phyloP scores from a whole-genome alignment of 2,888 invertebrate genomes.

The Neoascia interrupta region DNA sequence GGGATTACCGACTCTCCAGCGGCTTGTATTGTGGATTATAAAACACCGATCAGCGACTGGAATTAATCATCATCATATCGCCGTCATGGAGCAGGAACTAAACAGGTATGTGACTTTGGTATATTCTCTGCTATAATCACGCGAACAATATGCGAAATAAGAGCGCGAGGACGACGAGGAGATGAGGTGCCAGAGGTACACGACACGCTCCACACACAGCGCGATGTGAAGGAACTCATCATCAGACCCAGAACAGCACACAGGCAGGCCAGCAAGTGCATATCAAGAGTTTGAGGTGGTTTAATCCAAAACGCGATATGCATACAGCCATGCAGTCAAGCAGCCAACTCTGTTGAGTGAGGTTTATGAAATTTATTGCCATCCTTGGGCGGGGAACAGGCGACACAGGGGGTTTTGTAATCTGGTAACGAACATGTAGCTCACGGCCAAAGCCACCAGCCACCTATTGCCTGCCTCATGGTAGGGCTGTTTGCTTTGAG shows the following conservation, averaged over 20 bases:
- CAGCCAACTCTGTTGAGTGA: conserved; percentile 12
- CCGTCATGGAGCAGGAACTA: conserved; percentile 56
- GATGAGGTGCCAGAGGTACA: too few species aligned
- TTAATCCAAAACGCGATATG: conserved; percentile 61
- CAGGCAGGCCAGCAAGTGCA: conserved; percentile 20
- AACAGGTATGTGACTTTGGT: conserved; percentile 52
- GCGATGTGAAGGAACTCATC: conserved; percentile 47
- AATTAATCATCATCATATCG: conserved; percentile 34
- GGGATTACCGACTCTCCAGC: conserved; percentile 49
- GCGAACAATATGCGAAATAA: conserved; percentile 27
- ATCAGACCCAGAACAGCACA: conserved; percentile 5
- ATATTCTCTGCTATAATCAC: conserved; percentile 20
- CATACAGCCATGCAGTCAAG: conserved; percentile 21
- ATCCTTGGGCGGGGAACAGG: conserved; percentile 31
- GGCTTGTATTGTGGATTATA: conserved; percentile 47
- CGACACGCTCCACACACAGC: background rate
- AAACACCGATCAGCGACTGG: conserved; percentile 27
- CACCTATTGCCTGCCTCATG: conserved; percentile 23
- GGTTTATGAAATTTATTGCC: conserved; percentile 53
- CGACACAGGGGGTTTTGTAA: conserved; percentile 28
- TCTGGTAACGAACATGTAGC: conserved; percentile 63
- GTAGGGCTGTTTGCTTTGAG: conserved; percentile 58
- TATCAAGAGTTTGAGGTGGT: conserved; percentile 50
- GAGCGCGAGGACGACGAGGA: background rate
- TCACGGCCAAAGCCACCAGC: conserved; percentile 46